Base-by-base conservation (phyloP, 2,797 vertebrate species). In the Diplodus puntazzo region DNA sequence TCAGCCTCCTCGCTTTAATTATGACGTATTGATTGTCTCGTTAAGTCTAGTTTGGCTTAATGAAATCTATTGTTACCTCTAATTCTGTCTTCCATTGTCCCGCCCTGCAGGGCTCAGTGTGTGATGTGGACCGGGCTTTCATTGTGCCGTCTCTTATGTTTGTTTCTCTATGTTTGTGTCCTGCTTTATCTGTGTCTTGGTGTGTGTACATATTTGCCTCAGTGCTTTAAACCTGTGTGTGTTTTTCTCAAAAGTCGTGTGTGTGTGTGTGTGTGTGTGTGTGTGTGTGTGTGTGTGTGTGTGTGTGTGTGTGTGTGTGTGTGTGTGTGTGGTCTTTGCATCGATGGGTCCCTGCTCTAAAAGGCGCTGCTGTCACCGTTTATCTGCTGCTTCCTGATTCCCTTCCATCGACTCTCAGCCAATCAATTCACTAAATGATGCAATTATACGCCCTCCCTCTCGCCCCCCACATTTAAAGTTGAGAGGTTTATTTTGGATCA, bases 401-500 rank as follows among this genome's bases (percentile, higher is more conserved):
- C 96, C 95, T 97, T 96, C 93, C 95, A 98, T 97, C 95, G 97
- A 97, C 96, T 97, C 95, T 94, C 90, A 93, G 90, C 94, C 95
- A 97, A 98, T 98, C 97, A 97, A 97, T 98, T 96, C 96, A 96
- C 96, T 98, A 98, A 98, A 97, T 97, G 97, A 98, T 97, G 96
- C 97, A 97, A 98, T 98, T 98, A 97, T 97, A 96, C 95, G 94
- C 95, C 95, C 95, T 93, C 94, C 92, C 90, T 92, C 92, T 82
- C 77, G 57, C 70, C 77, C 79, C 80, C 64, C 67, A 93, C 95
- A 97, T 97, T 97, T 97, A 97, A 98, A 97, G 96, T 97, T 98
- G 96, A 98, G 96, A 92, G 95, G 96, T 97, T 97, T 97, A 96
- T 96, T 97, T 97, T 97, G 96, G 96, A 98, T 98, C 97, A 97